These are phyloP conservation scores for Petrocephalus zakoni DNA, from an alignment of 2,113 vertebrate species.

Conservation along the genomic window DNA sequence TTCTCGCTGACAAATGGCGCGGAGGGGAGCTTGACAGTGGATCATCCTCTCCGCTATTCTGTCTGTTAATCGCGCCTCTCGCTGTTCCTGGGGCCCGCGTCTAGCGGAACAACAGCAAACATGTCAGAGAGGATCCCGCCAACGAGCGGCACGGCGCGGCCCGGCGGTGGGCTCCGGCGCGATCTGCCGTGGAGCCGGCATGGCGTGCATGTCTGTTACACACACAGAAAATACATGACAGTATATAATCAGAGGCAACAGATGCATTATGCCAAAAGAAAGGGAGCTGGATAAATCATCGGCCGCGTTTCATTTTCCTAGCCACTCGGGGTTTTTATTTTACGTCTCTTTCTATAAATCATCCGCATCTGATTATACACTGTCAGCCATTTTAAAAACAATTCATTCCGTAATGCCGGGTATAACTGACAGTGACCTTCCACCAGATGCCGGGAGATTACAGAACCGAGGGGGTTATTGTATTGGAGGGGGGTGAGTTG, in stretches of 20 bases:
- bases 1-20: background rate
- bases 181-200: background rate
- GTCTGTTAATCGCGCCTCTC: background rate
- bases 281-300: background rate
- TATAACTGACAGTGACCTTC: background rate
- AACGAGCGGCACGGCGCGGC: background rate
- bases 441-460: background rate
- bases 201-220: background rate
- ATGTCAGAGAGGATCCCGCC: background rate
- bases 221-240: background rate
- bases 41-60: background rate
- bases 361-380: background rate
- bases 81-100: background rate
- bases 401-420: background rate
- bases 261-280: background rate
- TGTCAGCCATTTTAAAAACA: slow-evolving; percentile 9
- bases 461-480: background rate
- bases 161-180: background rate
- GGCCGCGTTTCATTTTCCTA: background rate
- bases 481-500: too few species aligned
- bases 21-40: background rate
- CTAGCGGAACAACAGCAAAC: slow-evolving; percentile 8
- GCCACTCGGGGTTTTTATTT: background rate
- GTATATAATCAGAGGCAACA: background rate
- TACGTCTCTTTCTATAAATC: background rate